Evolutionary conservation across 1,140 invertebrate genomes (phyloP), one percentile per base, ranked within the genome.

Genomic region (Sogatella furcifera): DNA sequence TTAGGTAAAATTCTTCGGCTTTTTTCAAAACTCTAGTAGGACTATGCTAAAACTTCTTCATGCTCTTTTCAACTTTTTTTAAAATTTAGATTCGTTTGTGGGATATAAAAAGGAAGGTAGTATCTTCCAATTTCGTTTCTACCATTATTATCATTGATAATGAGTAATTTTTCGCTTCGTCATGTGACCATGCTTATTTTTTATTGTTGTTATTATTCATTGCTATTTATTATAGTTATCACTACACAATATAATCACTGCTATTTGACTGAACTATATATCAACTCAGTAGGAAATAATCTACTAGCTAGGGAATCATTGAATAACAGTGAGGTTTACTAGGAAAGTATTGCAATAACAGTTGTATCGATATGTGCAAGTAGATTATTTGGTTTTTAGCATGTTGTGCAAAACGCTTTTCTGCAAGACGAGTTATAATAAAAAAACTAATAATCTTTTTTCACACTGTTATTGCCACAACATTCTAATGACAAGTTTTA

Each of bases 181-280:
- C 67, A 69, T 69, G 67, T 69, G 67, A 69, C 67, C 64, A 60
- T 67, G 68, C 68, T 69, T 68, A 15, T 68, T 63, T 60, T 55
- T 60, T 63, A 62, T 65, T 64, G 53, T 52, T 57, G 55, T 63
- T 59, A 53, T 49, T 49, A 38, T 38, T 38, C 34, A 38, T 38
- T 38, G 34, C 34, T 11, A 10, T 38, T 38, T 38, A 38, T 38
- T 38, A 38, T 38, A 38, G 5, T 38, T 10, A 10, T 9, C 34
- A 38, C 34, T 38, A 38, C 34, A 38, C 34, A 11, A 38, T 38
- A 38, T 38, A 38, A 38, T 38, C 34, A 38, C 34, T 38, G 34
- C 34, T 31, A 31, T 31, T 31, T 31, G 31, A 31, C 31, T 38
- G 9, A 9, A 38, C 34, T 38, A 10, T 38, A n/a, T n/a, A 10